Evolutionary conservation across 2,113 vertebrate species (phyloP), one percentile per base, ranked within the genome.

Genomic region (Toxostoma redivivum): DNA sequence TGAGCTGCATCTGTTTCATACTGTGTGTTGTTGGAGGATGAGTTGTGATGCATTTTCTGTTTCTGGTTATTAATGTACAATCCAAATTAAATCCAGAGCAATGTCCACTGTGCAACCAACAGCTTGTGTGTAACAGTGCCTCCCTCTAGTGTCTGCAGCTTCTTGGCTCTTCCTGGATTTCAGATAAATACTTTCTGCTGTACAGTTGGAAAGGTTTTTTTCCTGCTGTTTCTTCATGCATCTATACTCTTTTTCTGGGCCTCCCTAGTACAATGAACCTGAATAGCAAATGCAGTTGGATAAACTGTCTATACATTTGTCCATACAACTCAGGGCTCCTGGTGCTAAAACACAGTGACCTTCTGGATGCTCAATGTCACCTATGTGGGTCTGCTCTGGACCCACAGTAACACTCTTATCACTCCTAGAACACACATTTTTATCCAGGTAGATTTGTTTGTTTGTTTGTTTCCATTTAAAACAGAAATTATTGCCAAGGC

Each of bases 141-240:
- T 91, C 96, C 96, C 92, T 96, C 92, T 96, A 88, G 93, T 79
- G 95, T 87, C 60, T 28, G 21, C 47, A 86, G 48, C 69, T 74
- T 15, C 28, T 22, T 4, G 0, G 8, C 31, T 51, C 42, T 53
- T 48, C 12, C 21, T 54, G 38, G 17, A 20, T 67, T 65, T 65
- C 24, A 15, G 17, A 56, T 33, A 23, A 69, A n/a, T n/a, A 16
- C 25, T 86, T 61, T 33, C 3, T 25, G 13, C 73, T 76, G 54
- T 88, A 17, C 53, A 61, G 5, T 12, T 50, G 62, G 23, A 50
- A 54, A 72, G 33, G 14, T 9, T 57, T 69, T 69, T 70, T 50
- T 51, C 23, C 12, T 62, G 18, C 47, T 51, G 2, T 40, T 79
- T 33, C 30, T 86, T 31, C 19, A 18, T 53, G 42, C 16, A 11